Percentiles rank a stretch among this genome's conserved stretches.
Evolutionary conservation across 2,797 vertebrate species (phyloP).

Genomic region (Sebastes trivittatus): DNA sequence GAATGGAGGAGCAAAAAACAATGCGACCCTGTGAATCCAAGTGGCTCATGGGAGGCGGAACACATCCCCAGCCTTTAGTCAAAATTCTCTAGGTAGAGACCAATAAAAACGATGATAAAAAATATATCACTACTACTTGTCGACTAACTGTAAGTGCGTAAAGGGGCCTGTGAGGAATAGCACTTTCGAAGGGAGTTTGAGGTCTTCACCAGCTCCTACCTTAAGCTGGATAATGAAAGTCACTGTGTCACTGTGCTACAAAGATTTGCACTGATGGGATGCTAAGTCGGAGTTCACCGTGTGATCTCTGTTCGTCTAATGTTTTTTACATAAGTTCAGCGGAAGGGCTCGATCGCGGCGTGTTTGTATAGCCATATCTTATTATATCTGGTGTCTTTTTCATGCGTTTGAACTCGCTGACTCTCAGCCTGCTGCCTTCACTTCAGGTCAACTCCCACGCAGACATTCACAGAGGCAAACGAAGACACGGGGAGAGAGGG

Average conservation of each 20-base stretch:
- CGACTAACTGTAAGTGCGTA: neutral
- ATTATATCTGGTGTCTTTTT: slow-evolving; percentile 15
- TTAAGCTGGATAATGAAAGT: neutral
- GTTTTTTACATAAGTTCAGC: neutral
- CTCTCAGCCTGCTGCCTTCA: slow-evolving; percentile 14
- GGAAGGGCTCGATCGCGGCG: neutral
- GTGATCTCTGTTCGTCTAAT: neutral
- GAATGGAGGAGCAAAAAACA: neutral
- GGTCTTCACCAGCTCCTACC: slow-evolving; percentile 11
- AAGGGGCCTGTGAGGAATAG: slow-evolving; percentile 15
- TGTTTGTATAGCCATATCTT: slow-evolving; percentile 20
- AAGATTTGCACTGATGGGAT: slow-evolving; percentile 10
- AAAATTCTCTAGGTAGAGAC: slow-evolving; percentile 13
- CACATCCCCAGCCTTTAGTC: neutral
- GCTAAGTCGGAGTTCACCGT: neutral
- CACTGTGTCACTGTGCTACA: neutral
- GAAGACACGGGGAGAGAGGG: neutral
- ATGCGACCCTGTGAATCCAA: neutral
- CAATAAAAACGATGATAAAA: slow-evolving; percentile 17
- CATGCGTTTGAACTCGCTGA: slow-evolving; percentile 31
- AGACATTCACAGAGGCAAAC: neutral
- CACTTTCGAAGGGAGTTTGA: slow-evolving; percentile 30
- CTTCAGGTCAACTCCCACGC: slow-evolving; percentile 53
- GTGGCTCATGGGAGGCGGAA: slow-evolving; percentile 5
- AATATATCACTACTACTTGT: slow-evolving; percentile 1